Conservation (phyloP, 2,888 invertebrate species). For the Thecophora atra region DNA sequence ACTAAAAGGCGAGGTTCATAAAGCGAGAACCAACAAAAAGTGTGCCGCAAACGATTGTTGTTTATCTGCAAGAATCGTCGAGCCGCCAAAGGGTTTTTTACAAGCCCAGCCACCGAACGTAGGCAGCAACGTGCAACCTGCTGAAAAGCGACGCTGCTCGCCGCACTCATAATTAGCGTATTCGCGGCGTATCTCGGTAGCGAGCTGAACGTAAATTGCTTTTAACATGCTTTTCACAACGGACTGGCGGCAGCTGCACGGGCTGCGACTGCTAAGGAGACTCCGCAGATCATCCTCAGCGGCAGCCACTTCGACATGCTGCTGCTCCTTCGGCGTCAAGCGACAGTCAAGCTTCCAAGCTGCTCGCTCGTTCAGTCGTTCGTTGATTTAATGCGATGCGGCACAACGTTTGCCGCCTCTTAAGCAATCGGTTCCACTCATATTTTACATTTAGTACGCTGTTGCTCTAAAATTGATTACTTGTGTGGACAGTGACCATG, state of each 20-base stretch:
- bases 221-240: conserved; percentile 61
- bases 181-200: conserved; percentile 63
- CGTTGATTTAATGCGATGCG: conserved; percentile 2
- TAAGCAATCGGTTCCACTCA: conserved; percentile 33
- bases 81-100: conserved; percentile 10
- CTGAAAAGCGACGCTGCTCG: not conserved
- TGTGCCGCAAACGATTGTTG: conserved; percentile 1
- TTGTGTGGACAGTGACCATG: conserved; percentile 26
- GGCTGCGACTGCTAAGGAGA: not conserved
- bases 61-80: conserved; percentile 19
- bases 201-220: conserved; percentile 64
- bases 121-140: not conserved
- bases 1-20: conserved; percentile 21
- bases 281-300: not conserved
- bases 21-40: conserved; percentile 9
- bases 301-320: not conserved
- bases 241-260: conserved; percentile 17
- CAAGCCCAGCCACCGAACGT: not conserved
- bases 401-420: conserved; percentile 7
- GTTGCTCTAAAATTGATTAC: conserved; percentile 36
- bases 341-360: not conserved
- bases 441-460: conserved; percentile 35
- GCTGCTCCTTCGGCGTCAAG: not conserved
- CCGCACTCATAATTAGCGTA: conserved; percentile 42
- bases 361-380: not conserved